Percentiles rank a stretch among this genome's conserved stretches.
Conservation (phyloP, 30 jellyfish, hydroid and myxozoan species). For the Calvadosia cruxmelitensis region DNA sequence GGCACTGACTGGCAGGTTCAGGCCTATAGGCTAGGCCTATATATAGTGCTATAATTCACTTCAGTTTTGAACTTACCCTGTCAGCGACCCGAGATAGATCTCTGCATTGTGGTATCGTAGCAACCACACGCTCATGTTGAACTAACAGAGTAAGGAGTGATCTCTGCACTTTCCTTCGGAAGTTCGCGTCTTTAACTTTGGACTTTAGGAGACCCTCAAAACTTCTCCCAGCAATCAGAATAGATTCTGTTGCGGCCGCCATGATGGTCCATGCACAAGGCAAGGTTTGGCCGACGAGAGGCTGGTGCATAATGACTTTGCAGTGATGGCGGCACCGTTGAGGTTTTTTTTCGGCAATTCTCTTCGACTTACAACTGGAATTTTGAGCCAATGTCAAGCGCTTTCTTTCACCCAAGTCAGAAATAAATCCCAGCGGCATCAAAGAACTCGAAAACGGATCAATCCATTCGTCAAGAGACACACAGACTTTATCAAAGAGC, state of each 20-base stretch:
- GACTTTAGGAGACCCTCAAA: slow-evolving; percentile 56
- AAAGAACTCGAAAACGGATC: slow-evolving; percentile 15
- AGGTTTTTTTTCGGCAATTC: too few species aligned
- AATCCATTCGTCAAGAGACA: slow-evolving; percentile 61
- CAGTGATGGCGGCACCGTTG: too few species aligned
- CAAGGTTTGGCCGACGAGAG: too few species aligned
- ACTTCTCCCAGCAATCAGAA: slow-evolving; percentile 19
- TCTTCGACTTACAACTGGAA: too few species aligned
- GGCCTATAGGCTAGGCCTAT: too few species aligned
- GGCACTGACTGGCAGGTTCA: too few species aligned
- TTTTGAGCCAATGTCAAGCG: too few species aligned
- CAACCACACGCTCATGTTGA: slow-evolving; percentile 60
- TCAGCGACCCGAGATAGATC: slow-evolving; percentile 77
- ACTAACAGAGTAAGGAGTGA: slow-evolving; percentile 45
- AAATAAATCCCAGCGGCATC: not conserved
- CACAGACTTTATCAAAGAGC: slow-evolving; percentile 79
- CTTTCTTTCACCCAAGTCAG: too few species aligned
- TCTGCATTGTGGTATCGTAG: slow-evolving; percentile 47
- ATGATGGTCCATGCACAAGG: too few species aligned
- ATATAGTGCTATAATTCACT: too few species aligned
- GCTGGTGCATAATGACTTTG: too few species aligned
- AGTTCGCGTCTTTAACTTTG: slow-evolving; percentile 19
- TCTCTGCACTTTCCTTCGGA: slow-evolving; percentile 36
- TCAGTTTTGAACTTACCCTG: slow-evolving; percentile 80
- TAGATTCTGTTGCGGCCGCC: not conserved